Evolutionary conservation across 2,113 vertebrate species (phyloP).

Genomic region (Pedionomus torquatus): DNA sequence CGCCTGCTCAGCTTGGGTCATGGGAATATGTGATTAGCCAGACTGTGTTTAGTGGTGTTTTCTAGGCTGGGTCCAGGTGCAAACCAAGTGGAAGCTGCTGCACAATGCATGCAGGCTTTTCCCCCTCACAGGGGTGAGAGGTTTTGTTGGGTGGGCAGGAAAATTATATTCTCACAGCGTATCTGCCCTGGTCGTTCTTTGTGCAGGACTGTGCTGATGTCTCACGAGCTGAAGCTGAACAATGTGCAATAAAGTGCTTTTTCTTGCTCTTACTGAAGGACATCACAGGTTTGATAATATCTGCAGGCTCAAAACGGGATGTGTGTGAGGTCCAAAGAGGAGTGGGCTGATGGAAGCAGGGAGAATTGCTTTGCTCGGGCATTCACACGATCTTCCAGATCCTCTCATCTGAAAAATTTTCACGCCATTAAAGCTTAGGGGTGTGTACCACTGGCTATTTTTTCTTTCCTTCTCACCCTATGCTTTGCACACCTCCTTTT

Average conservation of each 20-base stretch:
- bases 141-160: not conserved
- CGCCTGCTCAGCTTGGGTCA: not conserved
- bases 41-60: not conserved
- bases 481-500: not conserved
- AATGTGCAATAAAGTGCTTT: not conserved
- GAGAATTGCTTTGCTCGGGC: not conserved
- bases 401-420: not conserved
- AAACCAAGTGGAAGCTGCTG: not conserved
- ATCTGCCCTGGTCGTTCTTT: not conserved
- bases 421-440: not conserved
- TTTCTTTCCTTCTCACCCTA: not conserved
- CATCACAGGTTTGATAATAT: not conserved
- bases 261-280: not conserved
- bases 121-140: not conserved
- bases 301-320: not conserved
- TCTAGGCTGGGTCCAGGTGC: not conserved
- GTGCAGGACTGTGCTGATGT: not conserved
- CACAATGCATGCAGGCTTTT: not conserved
- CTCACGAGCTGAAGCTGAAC: not conserved
- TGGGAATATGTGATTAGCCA: not conserved
- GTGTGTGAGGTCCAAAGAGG: not conserved
- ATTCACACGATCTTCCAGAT: not conserved
- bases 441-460: fast-evolving
- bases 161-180: not conserved
- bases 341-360: not conserved